Base-by-base conservation (phyloP, 1,140 invertebrate genomes). In the Rhyacophila brunnea region DNA sequence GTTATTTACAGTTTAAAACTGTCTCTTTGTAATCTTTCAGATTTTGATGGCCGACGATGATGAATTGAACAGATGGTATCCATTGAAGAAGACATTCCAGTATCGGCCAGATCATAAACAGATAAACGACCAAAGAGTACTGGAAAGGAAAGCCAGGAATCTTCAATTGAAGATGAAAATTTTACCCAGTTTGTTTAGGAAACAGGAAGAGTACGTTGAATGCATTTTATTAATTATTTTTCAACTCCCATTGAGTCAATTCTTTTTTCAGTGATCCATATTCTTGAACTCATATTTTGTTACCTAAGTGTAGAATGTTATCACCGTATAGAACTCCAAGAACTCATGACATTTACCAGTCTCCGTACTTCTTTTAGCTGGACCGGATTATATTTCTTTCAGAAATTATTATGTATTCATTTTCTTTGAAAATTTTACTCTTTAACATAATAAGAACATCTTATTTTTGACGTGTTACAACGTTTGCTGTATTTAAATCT, bases 1-100 rank as follows among this genome's bases (percentile, higher is more conserved):
- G 23, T 28, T 5, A 28, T 28, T 28, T 28, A 28, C 23, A 28
- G 9, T n/a, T n/a, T 5, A 28, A 28, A 28, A 28, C 23, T 28
- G 23, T 28, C 9, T 5, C 9, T 28, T 28, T 3, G 23, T 9
- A 28, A 28, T 66, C 64, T 77, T 81, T 44, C 68, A 95, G 90
- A 94, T 99, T 71, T 79, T 99, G 57, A 75, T 85, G 67, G 92
- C 93, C 34, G 88, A 94, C 70, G 95, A 98, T 69, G 89, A 86
- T 68, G 95, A 98, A 77, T 77, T 99, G 3, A 98, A 99, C 70
- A 85, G 85, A 62, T 99, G 96, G 96, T 93, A 88, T 68, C 92
- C 95, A 0, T 72, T 99, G 2, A 96, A 95, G 74, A 96, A 93
- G 77, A 87, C 92, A 7, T 81, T 88, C n/a, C 87, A 91, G 69